phyloP scores from a whole-genome alignment of 2,113 vertebrate genomes.

The Apaloderma vittatum region DNA sequence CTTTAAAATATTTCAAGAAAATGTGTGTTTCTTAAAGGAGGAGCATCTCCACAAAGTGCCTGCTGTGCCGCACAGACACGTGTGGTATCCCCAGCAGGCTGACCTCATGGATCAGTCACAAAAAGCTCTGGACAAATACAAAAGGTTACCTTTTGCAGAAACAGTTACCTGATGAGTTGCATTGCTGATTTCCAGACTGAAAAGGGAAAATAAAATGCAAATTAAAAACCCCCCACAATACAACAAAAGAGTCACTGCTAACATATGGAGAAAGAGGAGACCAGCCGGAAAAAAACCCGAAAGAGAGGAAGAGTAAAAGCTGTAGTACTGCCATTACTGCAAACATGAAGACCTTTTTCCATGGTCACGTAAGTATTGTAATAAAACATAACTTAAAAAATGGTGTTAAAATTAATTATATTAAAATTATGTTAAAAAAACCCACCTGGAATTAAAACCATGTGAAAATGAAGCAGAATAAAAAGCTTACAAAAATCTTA shows the following conservation, averaged over 20 bases:
- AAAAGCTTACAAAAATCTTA: constrained; percentile 47
- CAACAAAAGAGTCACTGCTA: background rate
- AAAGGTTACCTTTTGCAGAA: background rate
- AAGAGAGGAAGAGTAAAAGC: background rate
- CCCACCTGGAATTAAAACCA: background rate
- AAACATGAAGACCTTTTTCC: background rate
- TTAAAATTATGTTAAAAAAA: background rate
- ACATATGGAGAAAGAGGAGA: background rate
- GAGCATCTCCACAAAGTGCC: background rate
- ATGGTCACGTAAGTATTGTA: background rate
- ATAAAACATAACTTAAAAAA: background rate
- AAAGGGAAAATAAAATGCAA: constrained; percentile 54
- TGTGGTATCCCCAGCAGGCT: background rate
- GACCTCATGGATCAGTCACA: background rate
- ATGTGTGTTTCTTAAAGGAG: background rate
- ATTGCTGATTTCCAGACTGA: constrained; percentile 77
- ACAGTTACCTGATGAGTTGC: constrained; percentile 62
- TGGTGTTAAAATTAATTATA: no score
- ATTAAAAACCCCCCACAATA: background rate
- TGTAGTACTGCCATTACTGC: background rate
- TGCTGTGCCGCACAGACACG: background rate
- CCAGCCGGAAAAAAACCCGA: background rate
- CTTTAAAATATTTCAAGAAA: background rate
- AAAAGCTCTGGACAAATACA: background rate
- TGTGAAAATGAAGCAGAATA: background rate